Evolutionary conservation across 2,113 vertebrate genomes (phyloP).

Genomic region (Ceuthmochares aereus): DNA sequence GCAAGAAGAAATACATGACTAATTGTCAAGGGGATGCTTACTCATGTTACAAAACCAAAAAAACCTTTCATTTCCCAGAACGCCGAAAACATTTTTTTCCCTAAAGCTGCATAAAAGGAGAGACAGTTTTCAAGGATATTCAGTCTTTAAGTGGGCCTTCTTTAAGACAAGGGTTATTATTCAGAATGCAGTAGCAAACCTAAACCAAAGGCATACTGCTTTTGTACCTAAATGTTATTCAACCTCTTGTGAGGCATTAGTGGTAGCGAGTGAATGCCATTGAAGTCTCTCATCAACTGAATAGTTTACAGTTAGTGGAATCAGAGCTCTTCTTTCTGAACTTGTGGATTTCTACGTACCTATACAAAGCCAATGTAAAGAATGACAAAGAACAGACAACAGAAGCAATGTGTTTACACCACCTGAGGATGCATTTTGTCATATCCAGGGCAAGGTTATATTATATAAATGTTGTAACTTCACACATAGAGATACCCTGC

Average conservation of each 20-base stretch:
- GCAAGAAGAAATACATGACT: background rate
- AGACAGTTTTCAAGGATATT: background rate
- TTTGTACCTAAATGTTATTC: background rate
- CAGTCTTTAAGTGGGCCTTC: background rate
- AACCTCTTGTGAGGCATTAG: background rate
- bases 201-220: background rate
- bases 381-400: background rate
- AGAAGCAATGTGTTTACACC: background rate
- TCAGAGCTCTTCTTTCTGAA: background rate
- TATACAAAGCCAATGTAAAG: background rate
- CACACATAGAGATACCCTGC: background rate
- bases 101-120: conserved; percentile 1
- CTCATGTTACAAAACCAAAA: background rate
- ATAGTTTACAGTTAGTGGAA: background rate
- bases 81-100: background rate
- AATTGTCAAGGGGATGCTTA: conserved; percentile 8
- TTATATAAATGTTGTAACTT: background rate
- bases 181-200: background rate
- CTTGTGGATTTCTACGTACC: background rate
- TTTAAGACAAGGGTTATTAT: background rate
- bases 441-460: background rate
- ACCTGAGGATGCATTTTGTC: background rate
- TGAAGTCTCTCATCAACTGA: background rate
- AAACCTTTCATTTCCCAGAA: background rate
- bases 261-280: background rate